phyloP scores from a whole-genome alignment of 2,888 invertebrate genomes.

The Druceiella hillmani region DNA sequence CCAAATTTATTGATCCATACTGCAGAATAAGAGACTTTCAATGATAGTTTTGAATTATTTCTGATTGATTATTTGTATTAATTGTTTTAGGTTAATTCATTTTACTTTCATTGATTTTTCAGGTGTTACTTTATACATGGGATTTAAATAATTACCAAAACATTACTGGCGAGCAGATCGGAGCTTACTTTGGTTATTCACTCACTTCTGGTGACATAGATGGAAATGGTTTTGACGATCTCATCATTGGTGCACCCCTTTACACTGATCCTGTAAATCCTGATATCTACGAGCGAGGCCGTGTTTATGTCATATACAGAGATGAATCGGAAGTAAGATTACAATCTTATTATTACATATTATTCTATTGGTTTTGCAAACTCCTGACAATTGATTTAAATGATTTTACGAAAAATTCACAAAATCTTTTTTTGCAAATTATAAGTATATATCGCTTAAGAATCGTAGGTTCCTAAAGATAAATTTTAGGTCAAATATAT shows the following conservation, averaged over 20 bases:
- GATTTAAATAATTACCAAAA: slow-evolving; percentile 75
- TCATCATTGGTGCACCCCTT: slow-evolving; percentile 92
- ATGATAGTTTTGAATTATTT: too few relatives aligned
- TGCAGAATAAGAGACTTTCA: too few relatives aligned
- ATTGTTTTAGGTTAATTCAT: too few relatives aligned
- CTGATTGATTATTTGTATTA: too few relatives aligned
- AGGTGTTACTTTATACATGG: slow-evolving; percentile 74
- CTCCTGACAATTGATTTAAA: background rate
- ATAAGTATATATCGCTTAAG: slow-evolving; percentile 2
- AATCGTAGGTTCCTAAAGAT: too few relatives aligned
- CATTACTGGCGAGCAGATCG: slow-evolving; percentile 87
- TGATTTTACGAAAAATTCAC: background rate
- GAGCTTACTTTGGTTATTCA: slow-evolving; percentile 95
- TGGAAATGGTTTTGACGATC: slow-evolving; percentile 84
- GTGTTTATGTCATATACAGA: slow-evolving; percentile 86
- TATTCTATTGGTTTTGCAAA: too few relatives aligned
- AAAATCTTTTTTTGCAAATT: background rate
- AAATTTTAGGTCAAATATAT: too few relatives aligned
- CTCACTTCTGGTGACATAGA: slow-evolving; percentile 85
- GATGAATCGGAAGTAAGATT: slow-evolving; percentile 47
- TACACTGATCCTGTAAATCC: slow-evolving; percentile 76
- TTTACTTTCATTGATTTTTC: too few relatives aligned
- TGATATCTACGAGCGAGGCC: slow-evolving; percentile 85
- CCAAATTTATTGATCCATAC: too few relatives aligned
- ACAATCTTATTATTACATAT: background rate